phyloP scores from a whole-genome alignment of 2,113 vertebrate species.

The Pycnonotus jocosus region DNA sequence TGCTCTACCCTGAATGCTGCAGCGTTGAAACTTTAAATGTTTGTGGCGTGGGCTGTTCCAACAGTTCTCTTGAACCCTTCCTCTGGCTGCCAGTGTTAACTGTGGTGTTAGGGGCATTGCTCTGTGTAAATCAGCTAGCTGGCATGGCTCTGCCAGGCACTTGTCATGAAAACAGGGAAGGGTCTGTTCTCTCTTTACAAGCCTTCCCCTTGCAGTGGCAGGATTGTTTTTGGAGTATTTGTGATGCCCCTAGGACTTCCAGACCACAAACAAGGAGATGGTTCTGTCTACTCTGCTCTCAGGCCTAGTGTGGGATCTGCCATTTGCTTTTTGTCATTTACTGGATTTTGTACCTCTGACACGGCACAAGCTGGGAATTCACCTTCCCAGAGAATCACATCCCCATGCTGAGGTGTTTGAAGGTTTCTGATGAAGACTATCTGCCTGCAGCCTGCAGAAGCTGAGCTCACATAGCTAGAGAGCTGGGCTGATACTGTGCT shows the following conservation, averaged over 20 bases:
- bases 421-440: not conserved
- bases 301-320: not conserved
- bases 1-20: not conserved
- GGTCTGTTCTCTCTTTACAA: not conserved
- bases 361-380: not conserved
- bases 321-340: not conserved
- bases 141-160: not conserved
- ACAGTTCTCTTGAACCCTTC: not conserved
- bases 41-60: not conserved
- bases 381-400: not conserved
- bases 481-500: not conserved
- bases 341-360: not conserved
- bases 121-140: not conserved
- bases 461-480: not conserved
- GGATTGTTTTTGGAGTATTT: not conserved
- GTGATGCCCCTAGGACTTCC: not conserved
- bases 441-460: not conserved
- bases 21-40: accelerated
- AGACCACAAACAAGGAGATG: not conserved
- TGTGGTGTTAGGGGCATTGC: not conserved
- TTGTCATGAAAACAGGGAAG: not conserved
- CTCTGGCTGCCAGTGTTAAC: not conserved
- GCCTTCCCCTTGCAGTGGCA: not conserved
- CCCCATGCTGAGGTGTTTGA: not conserved
- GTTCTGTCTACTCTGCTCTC: not conserved